Conservation (phyloP, 2,888 invertebrate genomes). For the Spilosoma lubricipeda region DNA sequence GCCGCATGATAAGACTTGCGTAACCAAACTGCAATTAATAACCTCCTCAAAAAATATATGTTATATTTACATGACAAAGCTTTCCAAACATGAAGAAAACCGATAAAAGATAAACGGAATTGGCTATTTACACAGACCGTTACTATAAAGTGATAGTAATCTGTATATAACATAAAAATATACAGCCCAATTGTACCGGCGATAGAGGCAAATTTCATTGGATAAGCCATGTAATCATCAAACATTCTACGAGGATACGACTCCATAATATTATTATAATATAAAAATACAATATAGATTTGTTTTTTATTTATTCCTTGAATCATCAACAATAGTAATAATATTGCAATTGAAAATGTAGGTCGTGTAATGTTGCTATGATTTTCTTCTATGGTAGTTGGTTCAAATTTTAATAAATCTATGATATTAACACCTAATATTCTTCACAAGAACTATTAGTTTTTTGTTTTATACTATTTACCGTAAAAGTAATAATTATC, state of each 20-base stretch:
- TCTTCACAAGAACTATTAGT: no score
- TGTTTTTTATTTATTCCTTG: no score
- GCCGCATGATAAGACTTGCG: neutral
- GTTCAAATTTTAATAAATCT: no score
- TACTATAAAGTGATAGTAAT: constrained; percentile 66
- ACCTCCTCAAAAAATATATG: neutral
- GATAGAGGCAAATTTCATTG: constrained; percentile 49
- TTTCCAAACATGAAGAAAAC: constrained; percentile 55
- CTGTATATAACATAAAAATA: constrained; percentile 69
- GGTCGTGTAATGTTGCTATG: no score
- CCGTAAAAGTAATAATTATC: no score
- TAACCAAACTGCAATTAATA: constrained; percentile 21
- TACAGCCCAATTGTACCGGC: constrained; percentile 61
- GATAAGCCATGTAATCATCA: constrained; percentile 22
- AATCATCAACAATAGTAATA: no score
- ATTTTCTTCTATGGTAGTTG: no score
- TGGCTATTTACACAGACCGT: constrained; percentile 66
- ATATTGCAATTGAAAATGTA: no score
- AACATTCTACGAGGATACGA: neutral
- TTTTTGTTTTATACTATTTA: no score
- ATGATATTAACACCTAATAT: no score
- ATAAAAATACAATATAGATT: neutral
- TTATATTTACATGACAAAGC: constrained; percentile 43
- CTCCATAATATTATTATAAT: neutral
- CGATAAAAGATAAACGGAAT: constrained; percentile 58